Evolutionary conservation across 2,888 invertebrate genomes (phyloP).

Genomic region (Sesamia inferens): DNA sequence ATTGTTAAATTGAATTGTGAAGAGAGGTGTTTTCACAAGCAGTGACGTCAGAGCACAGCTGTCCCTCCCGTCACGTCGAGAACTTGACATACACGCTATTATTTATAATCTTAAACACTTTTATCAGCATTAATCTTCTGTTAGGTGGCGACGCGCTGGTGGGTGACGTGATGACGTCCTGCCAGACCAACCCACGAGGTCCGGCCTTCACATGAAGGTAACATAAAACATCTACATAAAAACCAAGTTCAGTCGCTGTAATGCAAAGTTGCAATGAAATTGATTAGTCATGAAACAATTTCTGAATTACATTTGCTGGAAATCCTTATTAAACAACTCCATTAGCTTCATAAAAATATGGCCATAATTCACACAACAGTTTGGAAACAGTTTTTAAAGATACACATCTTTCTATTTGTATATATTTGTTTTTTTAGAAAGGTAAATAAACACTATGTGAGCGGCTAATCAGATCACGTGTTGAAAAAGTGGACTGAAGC

Average conservation of each 20-base stretch:
- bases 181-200: slow-evolving; percentile 49
- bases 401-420: slow-evolving; percentile 24
- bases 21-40: slow-evolving; percentile 69
- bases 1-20: slow-evolving; percentile 67
- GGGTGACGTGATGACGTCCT: slow-evolving; percentile 60
- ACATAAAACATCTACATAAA: slow-evolving; percentile 63
- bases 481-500: slow-evolving; percentile 17
- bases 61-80: slow-evolving; percentile 68
- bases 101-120: slow-evolving; percentile 68
- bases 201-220: slow-evolving; percentile 70
- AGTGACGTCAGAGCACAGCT: slow-evolving; percentile 77
- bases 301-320: background rate
- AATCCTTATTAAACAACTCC: background rate
- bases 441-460: slow-evolving; percentile 45
- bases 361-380: background rate
- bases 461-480: slow-evolving; percentile 33
- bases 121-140: slow-evolving; percentile 71
- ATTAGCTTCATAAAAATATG: slow-evolving; percentile 4
- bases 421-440: slow-evolving; percentile 37
- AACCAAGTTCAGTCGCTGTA: slow-evolving; percentile 66
- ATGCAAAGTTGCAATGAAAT: slow-evolving; percentile 49
- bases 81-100: slow-evolving; percentile 65
- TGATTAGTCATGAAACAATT: slow-evolving; percentile 38
- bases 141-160: slow-evolving; percentile 59
- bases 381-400: slow-evolving; percentile 8